A percentile compares a stretch with the other conserved stretches of the same genome.
These are phyloP conservation scores for Drosophila pegasa DNA, from an alignment of 2,888 invertebrate genomes.

Conservation along the genomic window DNA sequence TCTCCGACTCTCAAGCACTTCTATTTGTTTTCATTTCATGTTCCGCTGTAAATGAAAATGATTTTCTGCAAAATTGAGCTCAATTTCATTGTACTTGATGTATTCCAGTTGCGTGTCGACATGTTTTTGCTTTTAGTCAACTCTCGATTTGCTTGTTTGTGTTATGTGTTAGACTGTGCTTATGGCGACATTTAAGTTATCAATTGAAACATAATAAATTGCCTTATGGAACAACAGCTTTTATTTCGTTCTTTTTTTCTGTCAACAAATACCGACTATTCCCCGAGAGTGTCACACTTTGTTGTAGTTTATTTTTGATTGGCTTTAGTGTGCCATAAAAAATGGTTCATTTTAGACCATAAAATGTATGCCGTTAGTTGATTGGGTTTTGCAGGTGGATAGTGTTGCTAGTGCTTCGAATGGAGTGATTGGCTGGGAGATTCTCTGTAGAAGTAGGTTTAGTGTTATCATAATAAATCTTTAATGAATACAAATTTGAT, in stretches of 20 bases:
- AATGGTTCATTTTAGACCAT: not conserved
- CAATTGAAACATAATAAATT: conserved; percentile 5
- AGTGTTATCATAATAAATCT: too few species aligned
- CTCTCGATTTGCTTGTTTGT: conserved; percentile 20
- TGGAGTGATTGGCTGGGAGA: not conserved
- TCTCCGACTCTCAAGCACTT: not conserved
- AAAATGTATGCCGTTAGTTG: not conserved
- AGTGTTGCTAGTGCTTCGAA: too few species aligned
- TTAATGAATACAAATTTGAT: too few species aligned
- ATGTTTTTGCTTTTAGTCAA: conserved; percentile 46
- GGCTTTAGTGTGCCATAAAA: not conserved
- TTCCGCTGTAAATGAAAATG: conserved; percentile 44
- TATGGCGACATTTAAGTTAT: not conserved
- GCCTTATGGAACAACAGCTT: not conserved
- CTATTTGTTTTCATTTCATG: not conserved
- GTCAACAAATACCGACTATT: not conserved
- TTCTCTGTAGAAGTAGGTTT: not conserved
- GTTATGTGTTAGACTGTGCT: not conserved
- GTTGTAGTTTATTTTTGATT: not conserved
- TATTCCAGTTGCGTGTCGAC: conserved; percentile 42
- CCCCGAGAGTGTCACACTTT: not conserved
- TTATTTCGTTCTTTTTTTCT: not conserved
- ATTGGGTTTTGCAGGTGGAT: not conserved
- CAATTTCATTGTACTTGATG: conserved; percentile 40
- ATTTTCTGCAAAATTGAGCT: conserved; percentile 54